Percentiles rank a stretch among this genome's conserved stretches.
phyloP scores from a whole-genome alignment of 1,140 invertebrate genomes.

The Lasaia peninsularis region DNA sequence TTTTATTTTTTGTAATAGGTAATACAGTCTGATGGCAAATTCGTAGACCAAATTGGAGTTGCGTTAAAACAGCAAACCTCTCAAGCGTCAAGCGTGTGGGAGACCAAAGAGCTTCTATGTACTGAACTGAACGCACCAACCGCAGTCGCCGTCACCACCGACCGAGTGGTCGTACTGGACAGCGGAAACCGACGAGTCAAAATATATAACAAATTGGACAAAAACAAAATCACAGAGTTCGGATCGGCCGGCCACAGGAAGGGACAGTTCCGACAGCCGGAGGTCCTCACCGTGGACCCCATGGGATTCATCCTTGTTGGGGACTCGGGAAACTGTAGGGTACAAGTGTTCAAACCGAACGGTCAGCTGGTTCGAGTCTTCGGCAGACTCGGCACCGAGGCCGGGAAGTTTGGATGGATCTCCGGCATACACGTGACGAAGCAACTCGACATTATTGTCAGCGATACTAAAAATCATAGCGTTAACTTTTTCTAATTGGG shows the following conservation, averaged over 20 bases:
- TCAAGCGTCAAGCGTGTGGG: conserved; percentile 44
- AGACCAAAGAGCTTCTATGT: conserved; percentile 47
- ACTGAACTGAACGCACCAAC: conserved; percentile 83
- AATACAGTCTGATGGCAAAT: conserved; percentile 69
- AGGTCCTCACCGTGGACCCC: conserved; percentile 83
- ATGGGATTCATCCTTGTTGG: conserved; percentile 86
- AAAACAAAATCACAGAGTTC: conserved; percentile 76
- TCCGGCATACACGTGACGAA: conserved; percentile 83
- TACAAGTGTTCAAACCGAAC: conserved; percentile 84
- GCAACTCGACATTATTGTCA: conserved; percentile 82
- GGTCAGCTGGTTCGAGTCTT: conserved; percentile 82
- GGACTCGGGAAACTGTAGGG: conserved; percentile 86
- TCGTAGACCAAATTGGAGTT: conserved; percentile 67
- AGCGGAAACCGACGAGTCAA: conserved; percentile 83
- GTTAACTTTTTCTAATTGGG: conserved; percentile 81
- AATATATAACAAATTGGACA: conserved; percentile 76
- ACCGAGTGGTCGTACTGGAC: conserved; percentile 79
- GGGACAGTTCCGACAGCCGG: conserved; percentile 82
- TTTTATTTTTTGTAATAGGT: conserved; percentile 42
- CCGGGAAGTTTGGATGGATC: conserved; percentile 83
- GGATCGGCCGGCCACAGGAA: conserved; percentile 79
- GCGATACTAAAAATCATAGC: conserved; percentile 84
- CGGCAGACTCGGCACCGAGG: conserved; percentile 78
- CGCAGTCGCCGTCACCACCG: conserved; percentile 80
- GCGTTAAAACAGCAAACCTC: conserved; percentile 41